phyloP scores from a whole-genome alignment of 30 jellyfish, hydroid and myxozoan species.

The Aurelia sp. region DNA sequence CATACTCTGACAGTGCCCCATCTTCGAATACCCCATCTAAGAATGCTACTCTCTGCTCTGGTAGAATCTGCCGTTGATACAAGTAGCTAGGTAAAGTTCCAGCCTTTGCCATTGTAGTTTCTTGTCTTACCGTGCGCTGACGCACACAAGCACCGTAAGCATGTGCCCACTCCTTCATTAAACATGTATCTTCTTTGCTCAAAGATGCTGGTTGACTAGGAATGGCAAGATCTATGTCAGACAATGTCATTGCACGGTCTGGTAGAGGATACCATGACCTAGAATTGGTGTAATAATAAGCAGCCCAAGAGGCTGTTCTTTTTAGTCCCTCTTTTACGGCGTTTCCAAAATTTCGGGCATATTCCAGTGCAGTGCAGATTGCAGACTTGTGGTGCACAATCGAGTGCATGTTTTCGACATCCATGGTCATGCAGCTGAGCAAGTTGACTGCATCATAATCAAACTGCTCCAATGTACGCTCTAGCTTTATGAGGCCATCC shows the following conservation, averaged over 20 bases:
- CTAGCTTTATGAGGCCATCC: neutral
- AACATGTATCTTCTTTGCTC: conserved; percentile 4
- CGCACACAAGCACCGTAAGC: conserved; percentile 18
- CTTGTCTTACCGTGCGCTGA: conserved; percentile 31
- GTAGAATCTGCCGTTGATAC: conserved; percentile 2
- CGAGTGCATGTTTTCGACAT: conserved; percentile 6
- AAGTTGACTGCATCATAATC: neutral
- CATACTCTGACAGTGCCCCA: neutral
- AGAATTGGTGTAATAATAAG: conserved; percentile 15
- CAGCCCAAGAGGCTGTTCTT: conserved; percentile 18
- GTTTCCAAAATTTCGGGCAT: conserved; percentile 21
- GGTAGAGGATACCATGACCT: conserved; percentile 11
- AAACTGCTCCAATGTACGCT: neutral
- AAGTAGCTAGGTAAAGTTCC: conserved; percentile 15
- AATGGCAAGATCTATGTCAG: neutral
- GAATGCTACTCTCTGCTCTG: conserved; percentile 14
- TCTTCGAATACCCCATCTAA: conserved; percentile 15
- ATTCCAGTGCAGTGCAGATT: conserved; percentile 10
- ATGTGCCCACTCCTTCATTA: conserved; percentile 27
- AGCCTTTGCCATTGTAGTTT: conserved; percentile 35
- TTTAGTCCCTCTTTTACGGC: conserved; percentile 24
- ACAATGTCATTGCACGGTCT: neutral
- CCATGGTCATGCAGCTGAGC: conserved; percentile 22
- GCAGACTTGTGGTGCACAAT: conserved; percentile 16
- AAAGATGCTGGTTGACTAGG: conserved; percentile 2